These are phyloP conservation scores for Empis stercorea DNA, from an alignment of 2,888 invertebrate genomes.

Conservation along the genomic window DNA sequence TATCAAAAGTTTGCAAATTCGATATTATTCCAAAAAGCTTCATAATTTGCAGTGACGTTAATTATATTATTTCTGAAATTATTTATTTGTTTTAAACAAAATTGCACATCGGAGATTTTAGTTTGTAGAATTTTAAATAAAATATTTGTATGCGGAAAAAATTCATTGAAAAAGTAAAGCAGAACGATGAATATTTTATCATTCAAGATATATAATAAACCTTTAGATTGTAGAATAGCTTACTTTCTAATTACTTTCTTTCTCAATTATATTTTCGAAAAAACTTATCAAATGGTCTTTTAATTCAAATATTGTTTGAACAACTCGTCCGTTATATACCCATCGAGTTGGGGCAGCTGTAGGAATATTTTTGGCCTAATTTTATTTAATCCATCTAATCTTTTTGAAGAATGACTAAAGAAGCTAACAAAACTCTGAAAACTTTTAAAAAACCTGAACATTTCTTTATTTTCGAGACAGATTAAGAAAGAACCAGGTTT, in stretches of 20 bases:
- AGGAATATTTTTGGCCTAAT: conserved; percentile 11
- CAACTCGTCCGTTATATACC: conserved; percentile 13
- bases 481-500: conserved; percentile 11
- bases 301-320: conserved; percentile 11
- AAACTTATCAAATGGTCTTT: not conserved
- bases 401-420: conserved; percentile 16
- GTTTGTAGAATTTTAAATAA: conserved; percentile 5
- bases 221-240: conserved; percentile 3
- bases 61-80: not conserved
- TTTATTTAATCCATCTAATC: conserved; percentile 9
- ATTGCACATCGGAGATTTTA: not conserved
- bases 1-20: not conserved
- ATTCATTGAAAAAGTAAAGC: conserved; percentile 3
- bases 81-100: conserved; percentile 3
- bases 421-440: conserved; percentile 10
- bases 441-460: conserved; percentile 2
- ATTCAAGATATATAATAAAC: conserved; percentile 3
- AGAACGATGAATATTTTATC: conserved; percentile 5
- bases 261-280: not conserved
- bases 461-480: conserved; percentile 1
- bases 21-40: not conserved
- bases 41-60: not conserved
- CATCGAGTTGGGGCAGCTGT: conserved; percentile 13
- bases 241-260: conserved; percentile 4
- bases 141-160: conserved; percentile 7